A percentile compares a stretch with the other conserved stretches of the same genome.
Evolutionary conservation across 2,113 vertebrate species (phyloP).

Genomic region (Ivindomyrus marchei): DNA sequence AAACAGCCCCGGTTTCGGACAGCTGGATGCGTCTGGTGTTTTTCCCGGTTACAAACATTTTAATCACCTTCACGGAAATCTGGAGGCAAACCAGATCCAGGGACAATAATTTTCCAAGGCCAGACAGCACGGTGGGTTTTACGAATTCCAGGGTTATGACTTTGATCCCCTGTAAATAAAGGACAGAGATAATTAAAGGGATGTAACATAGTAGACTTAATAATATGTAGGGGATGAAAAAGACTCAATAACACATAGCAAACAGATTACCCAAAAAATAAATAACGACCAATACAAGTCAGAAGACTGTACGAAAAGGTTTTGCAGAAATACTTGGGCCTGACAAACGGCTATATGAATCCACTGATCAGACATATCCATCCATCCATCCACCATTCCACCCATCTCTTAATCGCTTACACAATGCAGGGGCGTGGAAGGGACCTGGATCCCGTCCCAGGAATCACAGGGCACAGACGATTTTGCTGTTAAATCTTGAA

Average conservation of each 20-base stretch:
- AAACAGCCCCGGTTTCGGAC: neutral
- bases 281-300: neutral
- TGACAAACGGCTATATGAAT: neutral
- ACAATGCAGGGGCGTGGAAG: neutral
- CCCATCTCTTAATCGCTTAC: neutral
- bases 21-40: neutral
- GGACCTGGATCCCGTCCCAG: neutral
- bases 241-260: neutral
- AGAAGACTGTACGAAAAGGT: neutral
- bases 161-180: neutral
- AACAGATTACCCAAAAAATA: neutral
- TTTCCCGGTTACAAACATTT: neutral
- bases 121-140: neutral
- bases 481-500: neutral
- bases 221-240: neutral
- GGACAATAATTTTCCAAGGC: neutral
- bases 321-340: neutral
- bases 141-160: neutral
- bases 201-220: neutral
- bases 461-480: neutral
- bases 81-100: neutral
- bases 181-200: neutral
- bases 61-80: neutral
- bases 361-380: neutral
- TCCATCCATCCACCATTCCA: neutral